phyloP scores from a whole-genome alignment of 1,140 invertebrate genomes.

The Latrodectus geometricus region DNA sequence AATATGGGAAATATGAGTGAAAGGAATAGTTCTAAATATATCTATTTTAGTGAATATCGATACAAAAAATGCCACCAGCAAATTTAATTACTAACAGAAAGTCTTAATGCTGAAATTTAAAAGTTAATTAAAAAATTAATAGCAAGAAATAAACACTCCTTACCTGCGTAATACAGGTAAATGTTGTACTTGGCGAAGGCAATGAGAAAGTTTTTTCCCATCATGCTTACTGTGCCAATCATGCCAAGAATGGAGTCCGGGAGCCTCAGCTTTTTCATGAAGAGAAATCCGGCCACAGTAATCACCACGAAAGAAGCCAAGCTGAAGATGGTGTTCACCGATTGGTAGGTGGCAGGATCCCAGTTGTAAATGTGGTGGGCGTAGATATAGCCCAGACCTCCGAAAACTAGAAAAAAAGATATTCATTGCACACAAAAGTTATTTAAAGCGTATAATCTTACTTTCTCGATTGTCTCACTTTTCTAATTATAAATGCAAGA shows the following conservation, averaged over 20 bases:
- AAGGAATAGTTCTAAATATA: too few relatives aligned
- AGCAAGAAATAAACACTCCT: too few relatives aligned
- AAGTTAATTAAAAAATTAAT: too few relatives aligned
- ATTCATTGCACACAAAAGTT: background rate
- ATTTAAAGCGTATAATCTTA: too few relatives aligned
- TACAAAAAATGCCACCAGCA: too few relatives aligned
- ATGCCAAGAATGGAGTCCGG: constrained; percentile 17
- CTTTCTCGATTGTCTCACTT: too few relatives aligned
- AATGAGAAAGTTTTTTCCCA: background rate
- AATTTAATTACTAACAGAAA: too few relatives aligned
- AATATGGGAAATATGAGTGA: too few relatives aligned
- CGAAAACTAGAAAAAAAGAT: constrained; percentile 21
- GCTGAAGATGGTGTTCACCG: constrained; percentile 11
- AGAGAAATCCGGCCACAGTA: background rate
- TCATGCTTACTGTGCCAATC: background rate
- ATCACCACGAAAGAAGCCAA: background rate
- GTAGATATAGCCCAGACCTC: constrained; percentile 13
- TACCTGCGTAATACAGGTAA: too few relatives aligned
- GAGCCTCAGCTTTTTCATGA: constrained; percentile 17
- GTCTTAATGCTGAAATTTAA: too few relatives aligned
- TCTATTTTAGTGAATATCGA: too few relatives aligned
- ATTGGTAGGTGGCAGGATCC: constrained; percentile 9
- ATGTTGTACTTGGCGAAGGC: constrained; percentile 13
- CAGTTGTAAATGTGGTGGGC: constrained; percentile 46
- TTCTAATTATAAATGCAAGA: too few relatives aligned